phyloP scores from a whole-genome alignment of 64 coral and sea anemone species.

The Astreopora myriophthalma region DNA sequence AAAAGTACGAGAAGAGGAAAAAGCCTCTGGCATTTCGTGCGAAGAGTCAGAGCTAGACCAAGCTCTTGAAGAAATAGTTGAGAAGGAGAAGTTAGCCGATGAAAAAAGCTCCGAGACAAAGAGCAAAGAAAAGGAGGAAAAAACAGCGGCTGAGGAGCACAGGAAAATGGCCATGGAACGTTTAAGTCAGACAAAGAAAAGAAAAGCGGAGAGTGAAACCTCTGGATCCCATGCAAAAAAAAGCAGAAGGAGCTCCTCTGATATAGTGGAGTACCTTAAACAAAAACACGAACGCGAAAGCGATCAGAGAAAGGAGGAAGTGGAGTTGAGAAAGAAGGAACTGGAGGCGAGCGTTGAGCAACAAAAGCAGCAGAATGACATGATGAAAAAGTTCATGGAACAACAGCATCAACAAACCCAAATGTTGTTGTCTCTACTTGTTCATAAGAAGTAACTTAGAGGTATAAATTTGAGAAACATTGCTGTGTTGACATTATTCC shows the following conservation, averaged over 20 bases:
- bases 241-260: neutral
- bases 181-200: neutral
- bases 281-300: neutral
- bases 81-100: conserved; percentile 12
- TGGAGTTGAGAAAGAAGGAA: too few species aligned
- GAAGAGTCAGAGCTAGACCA: conserved; percentile 40
- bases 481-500: too few species aligned
- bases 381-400: neutral
- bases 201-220: neutral
- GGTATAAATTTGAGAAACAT: too few species aligned
- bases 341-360: neutral
- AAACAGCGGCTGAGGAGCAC: neutral
- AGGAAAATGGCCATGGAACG: too few species aligned
- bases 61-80: neutral
- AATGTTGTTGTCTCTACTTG: too few species aligned
- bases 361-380: neutral
- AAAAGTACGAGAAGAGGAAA: conserved; percentile 40
- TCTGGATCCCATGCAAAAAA: neutral
- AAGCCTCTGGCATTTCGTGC: conserved; percentile 28
- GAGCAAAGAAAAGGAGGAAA: neutral
- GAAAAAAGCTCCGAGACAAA: conserved; percentile 15
- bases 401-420: neutral
- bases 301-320: too few species aligned
- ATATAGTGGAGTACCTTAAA: neutral
- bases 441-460: too few species aligned